Base-by-base conservation (phyloP, 1,140 invertebrate species). In the Plectus sambesii region DNA sequence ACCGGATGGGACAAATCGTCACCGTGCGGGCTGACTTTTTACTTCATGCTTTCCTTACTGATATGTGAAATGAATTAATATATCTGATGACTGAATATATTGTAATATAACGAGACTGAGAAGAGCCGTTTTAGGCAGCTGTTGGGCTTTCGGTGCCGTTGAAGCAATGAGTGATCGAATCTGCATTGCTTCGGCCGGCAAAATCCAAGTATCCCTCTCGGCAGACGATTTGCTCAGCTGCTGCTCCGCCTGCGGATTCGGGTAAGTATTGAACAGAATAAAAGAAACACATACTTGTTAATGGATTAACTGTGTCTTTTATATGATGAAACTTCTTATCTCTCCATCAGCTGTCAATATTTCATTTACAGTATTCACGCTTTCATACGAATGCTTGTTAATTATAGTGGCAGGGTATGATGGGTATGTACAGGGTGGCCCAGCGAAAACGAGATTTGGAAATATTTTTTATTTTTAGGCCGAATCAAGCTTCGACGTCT, bases 101-200 rank as follows among this genome's bases (percentile, higher is more conserved):
- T 35, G n/a, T n/a, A n/a, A n/a, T n/a, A n/a, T n/a, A n/a, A n/a
- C n/a, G n/a, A n/a, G n/a, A n/a, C n/a, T n/a, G n/a, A n/a, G n/a
- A n/a, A n/a, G n/a, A n/a, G n/a, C 17, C 33, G 26, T 41, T 53
- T 59, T 35, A 52, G 49, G 55, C 41, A 60, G 51, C 42, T 67
- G 61, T 44, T 71, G 82, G 82, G 85, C 85, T 5, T 85, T 88
- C 71, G 87, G 84, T 39, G 85, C 87, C n/a, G 85, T 86, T 1
- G 86, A 87, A 71, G 82, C 87, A 1, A 92, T 93, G 81, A 85
- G 85, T 15, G 88, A 94, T 70, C 74, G 88, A 41, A 77, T 76
- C 36, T 94, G 88, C 69, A 87, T 89, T 55, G 81, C 83, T 55
- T 84, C 82, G 0, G 77, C 82, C 20, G 85, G 80, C 17, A 77